A percentile compares a stretch with the other conserved stretches of the same genome.
These are phyloP conservation scores for Aspidapion aeneum DNA, from an alignment of 2,888 invertebrate species.

Conservation along the genomic window DNA sequence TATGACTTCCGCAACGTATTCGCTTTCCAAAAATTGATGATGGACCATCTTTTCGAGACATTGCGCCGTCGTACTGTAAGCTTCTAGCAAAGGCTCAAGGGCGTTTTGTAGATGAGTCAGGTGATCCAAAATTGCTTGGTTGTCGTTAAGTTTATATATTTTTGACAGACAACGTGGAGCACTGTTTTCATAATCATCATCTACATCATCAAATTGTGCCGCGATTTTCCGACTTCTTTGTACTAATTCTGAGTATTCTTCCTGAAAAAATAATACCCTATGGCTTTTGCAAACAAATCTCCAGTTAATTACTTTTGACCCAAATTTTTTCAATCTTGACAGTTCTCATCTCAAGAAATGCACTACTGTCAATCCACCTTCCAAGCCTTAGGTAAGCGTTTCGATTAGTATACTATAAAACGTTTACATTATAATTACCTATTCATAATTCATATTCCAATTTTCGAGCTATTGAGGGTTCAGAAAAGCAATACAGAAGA, in stretches of 20 bases:
- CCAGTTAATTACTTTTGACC: no score
- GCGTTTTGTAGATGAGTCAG: conserved; percentile 51
- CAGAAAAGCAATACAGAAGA: no score
- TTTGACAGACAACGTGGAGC: conserved; percentile 33
- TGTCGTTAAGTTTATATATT: conserved; percentile 36
- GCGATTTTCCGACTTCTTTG: conserved; percentile 56
- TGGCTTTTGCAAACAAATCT: not conserved
- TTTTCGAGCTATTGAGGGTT: no score
- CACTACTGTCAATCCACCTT: no score
- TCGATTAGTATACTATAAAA: no score
- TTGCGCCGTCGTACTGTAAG: conserved; percentile 65
- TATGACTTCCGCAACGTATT: conserved; percentile 63
- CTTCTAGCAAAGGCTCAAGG: conserved; percentile 69
- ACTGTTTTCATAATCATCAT: conserved; percentile 45
- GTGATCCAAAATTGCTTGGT: conserved; percentile 33
- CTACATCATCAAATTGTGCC: conserved; percentile 33
- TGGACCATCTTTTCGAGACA: conserved; percentile 55
- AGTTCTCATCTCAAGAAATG: no score
- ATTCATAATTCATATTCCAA: no score
- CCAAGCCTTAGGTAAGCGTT: no score
- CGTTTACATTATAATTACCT: no score
- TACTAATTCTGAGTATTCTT: conserved; percentile 49
- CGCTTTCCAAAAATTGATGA: conserved; percentile 59
- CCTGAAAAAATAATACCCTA: conserved; percentile 15
- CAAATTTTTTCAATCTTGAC: no score